These are phyloP conservation scores for Drosophila nigromelanica DNA, from an alignment of 1,140 invertebrate species.

Conservation along the genomic window DNA sequence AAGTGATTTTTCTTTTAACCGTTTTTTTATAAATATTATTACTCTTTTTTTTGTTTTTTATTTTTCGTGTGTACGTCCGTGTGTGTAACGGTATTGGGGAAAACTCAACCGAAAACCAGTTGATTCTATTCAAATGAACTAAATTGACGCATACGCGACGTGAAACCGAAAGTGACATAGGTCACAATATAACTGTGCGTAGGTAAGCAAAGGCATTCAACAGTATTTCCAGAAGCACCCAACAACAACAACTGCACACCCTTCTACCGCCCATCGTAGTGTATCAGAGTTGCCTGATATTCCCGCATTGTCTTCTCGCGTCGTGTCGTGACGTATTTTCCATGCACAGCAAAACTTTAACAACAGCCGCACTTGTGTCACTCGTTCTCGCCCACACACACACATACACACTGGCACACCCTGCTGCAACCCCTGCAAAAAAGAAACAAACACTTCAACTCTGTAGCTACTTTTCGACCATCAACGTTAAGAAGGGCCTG, in stretches of 20 bases:
- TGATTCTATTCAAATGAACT: constrained; percentile 25
- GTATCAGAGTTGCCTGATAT: neutral
- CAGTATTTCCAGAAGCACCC: constrained; percentile 1
- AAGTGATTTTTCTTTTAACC: constrained; percentile 69
- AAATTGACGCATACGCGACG: constrained; percentile 19
- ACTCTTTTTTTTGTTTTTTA: constrained; percentile 5
- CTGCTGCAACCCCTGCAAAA: constrained; percentile 3
- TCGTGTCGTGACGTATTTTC: constrained; percentile 8
- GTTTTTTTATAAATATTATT: constrained; percentile 37
- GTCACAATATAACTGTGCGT: constrained; percentile 28
- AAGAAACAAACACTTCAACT: neutral
- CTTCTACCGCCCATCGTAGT: constrained; percentile 5
- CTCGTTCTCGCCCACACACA: constrained; percentile 4
- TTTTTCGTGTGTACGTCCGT: constrained; percentile 5
- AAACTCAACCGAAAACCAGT: constrained; percentile 54
- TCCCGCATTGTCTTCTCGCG: constrained; percentile 4
- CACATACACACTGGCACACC: constrained; percentile 11
- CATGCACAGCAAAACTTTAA: constrained; percentile 22
- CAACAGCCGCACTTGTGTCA: constrained; percentile 12
- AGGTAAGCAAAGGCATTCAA: constrained; percentile 42
- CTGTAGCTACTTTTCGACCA: constrained; percentile 80
- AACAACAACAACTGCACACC: constrained; percentile 30
- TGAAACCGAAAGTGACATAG: constrained; percentile 64
- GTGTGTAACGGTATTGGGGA: constrained; percentile 69
- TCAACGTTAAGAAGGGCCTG: constrained; percentile 79